Conservation (phyloP, 2,888 invertebrate genomes). For the Coronaproctus castanopsis region DNA sequence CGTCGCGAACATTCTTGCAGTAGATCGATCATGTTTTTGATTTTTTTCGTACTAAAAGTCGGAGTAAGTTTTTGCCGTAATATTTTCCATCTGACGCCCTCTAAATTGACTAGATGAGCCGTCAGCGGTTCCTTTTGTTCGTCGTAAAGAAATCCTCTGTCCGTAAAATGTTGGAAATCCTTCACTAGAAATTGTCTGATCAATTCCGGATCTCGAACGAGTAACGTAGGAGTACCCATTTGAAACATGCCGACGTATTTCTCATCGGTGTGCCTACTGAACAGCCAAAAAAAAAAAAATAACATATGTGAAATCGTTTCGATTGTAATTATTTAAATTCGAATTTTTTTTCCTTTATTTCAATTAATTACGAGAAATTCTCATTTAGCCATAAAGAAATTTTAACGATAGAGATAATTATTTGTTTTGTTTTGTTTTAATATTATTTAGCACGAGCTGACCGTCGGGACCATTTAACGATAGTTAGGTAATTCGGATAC, state of each 20-base stretch:
- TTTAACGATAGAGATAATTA: no score
- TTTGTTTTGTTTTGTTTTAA: no score
- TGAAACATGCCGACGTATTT: slow-evolving; percentile 31
- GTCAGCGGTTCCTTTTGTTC: slow-evolving; percentile 25
- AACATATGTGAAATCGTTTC: no score
- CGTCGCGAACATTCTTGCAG: slow-evolving; percentile 27
- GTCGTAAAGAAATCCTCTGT: slow-evolving; percentile 28
- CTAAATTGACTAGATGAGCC: slow-evolving; percentile 28
- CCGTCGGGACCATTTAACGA: no score
- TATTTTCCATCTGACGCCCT: slow-evolving; percentile 33
- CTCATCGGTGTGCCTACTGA: slow-evolving; percentile 19
- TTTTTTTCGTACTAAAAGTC: slow-evolving; percentile 34
- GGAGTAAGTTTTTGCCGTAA: slow-evolving; percentile 33
- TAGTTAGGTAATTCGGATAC: no score
- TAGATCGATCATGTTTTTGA: slow-evolving; percentile 32
- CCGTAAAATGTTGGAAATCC: slow-evolving; percentile 31
- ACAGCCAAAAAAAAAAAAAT: slow-evolving; percentile 5
- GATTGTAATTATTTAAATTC: no score
- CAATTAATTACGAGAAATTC: no score
- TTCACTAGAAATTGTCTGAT: slow-evolving; percentile 30
- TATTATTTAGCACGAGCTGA: no score
- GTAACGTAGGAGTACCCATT: slow-evolving; percentile 29
- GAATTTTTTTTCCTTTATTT: no score
- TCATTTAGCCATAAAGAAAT: no score
- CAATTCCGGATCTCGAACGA: slow-evolving; percentile 29